phyloP scores from a whole-genome alignment of 2,113 vertebrate genomes.

The Pelecanus crispus region DNA sequence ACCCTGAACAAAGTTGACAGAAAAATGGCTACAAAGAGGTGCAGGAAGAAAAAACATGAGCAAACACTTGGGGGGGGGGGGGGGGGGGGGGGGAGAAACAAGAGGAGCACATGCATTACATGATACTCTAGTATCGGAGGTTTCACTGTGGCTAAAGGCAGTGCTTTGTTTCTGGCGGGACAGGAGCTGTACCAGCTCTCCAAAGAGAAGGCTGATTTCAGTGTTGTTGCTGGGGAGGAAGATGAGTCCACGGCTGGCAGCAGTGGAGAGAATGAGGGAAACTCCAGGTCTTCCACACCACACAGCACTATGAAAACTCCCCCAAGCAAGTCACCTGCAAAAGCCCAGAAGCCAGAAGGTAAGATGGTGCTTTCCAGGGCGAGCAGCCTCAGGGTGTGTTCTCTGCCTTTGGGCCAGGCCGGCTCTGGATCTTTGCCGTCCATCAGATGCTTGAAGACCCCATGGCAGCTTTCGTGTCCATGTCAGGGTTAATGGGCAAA shows the following conservation, averaged over 20 bases:
- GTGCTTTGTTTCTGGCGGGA: not conserved
- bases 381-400: not conserved
- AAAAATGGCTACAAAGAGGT: not conserved
- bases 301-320: constrained; percentile 29
- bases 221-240: constrained; percentile 77
- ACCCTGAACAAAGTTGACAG: not conserved
- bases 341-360: constrained; percentile 61
- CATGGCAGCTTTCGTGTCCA: not conserved
- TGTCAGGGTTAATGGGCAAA: not conserved
- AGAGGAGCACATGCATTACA: not conserved
- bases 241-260: constrained; percentile 79
- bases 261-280: constrained; percentile 80
- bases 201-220: constrained; percentile 88
- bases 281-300: constrained; percentile 72
- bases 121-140: no score
- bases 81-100: accelerated
- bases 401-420: not conserved
- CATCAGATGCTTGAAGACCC: not conserved
- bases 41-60: not conserved
- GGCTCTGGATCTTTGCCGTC: not conserved
- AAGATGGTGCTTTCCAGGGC: not conserved
- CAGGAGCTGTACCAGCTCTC: constrained; percentile 93
- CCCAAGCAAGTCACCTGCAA: constrained; percentile 55
- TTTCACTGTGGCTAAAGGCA: not conserved
- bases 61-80: not conserved